Conservation (phyloP, 2,888 invertebrate genomes). For the Thereva unica region DNA sequence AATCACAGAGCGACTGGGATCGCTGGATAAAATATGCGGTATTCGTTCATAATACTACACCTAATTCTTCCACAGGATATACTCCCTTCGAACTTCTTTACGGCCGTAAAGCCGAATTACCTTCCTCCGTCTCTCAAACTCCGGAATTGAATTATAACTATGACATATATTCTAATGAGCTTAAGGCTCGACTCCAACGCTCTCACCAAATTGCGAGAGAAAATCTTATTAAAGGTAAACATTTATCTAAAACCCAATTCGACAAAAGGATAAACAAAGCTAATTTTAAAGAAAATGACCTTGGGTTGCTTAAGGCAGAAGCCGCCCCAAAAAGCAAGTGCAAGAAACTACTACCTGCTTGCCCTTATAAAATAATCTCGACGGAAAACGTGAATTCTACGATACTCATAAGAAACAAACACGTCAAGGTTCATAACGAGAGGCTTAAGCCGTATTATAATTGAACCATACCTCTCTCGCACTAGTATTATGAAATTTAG, state of each 20-base stretch:
- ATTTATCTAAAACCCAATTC: background rate
- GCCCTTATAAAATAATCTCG: slow-evolving; percentile 4
- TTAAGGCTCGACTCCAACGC: background rate
- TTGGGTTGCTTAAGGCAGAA: background rate
- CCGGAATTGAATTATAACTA: background rate
- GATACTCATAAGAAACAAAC: background rate
- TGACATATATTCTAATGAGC: background rate
- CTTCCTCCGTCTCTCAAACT: background rate
- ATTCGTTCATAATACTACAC: slow-evolving; percentile 3
- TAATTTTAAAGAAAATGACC: background rate
- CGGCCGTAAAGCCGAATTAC: background rate
- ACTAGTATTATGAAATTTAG: too few relatives aligned
- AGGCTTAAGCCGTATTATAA: background rate
- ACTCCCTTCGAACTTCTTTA: slow-evolving; percentile 5
- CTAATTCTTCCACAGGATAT: background rate
- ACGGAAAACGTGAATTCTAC: background rate
- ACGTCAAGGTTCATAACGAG: background rate
- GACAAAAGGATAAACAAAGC: background rate
- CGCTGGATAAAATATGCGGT: background rate
- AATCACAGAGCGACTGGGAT: too few relatives aligned
- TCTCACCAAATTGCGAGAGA: background rate
- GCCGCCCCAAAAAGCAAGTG: background rate
- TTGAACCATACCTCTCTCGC: background rate
- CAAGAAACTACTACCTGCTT: background rate
- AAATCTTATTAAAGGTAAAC: background rate